Conservation (phyloP, 2,888 invertebrate genomes). For the Lycocerus yunnanus region DNA sequence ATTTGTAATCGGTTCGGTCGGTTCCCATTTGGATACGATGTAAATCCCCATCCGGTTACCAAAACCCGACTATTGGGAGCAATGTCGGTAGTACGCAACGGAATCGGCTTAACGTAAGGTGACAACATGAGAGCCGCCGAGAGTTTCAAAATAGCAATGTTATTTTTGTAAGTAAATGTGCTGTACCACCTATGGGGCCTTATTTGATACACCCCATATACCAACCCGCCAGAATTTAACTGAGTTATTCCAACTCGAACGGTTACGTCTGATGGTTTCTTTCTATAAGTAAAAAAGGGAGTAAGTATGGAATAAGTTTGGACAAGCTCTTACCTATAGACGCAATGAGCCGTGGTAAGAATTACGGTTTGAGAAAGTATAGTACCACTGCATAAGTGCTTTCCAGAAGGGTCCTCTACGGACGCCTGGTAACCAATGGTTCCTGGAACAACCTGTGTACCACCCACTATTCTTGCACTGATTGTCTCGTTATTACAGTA, state of each 20-base stretch:
- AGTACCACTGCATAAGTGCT: slow-evolving; percentile 66
- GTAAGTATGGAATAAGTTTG: not conserved
- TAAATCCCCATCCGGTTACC: slow-evolving; percentile 59
- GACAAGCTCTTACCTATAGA: slow-evolving; percentile 28
- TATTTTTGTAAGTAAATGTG: slow-evolving; percentile 22
- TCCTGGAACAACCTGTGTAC: slow-evolving; percentile 58
- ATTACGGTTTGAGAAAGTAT: slow-evolving; percentile 58
- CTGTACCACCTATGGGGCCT: slow-evolving; percentile 30
- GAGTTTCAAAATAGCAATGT: slow-evolving; percentile 36
- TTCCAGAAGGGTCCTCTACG: slow-evolving; percentile 55
- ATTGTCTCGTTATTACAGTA: not conserved
- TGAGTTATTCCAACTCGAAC: slow-evolving; percentile 48
- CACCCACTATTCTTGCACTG: slow-evolving; percentile 57
- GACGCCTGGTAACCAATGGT: slow-evolving; percentile 62
- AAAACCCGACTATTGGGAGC: slow-evolving; percentile 49
- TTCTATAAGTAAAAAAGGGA: slow-evolving; percentile 12
- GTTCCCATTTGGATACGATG: slow-evolving; percentile 59
- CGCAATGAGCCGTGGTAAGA: slow-evolving; percentile 39
- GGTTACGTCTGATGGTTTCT: slow-evolving; percentile 40
- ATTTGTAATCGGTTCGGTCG: slow-evolving; percentile 61
- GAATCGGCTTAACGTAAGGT: slow-evolving; percentile 32
- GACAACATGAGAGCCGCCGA: slow-evolving; percentile 21
- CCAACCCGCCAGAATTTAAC: slow-evolving; percentile 45
- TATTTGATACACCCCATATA: slow-evolving; percentile 39
- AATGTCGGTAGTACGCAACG: slow-evolving; percentile 47